Percentiles rank a stretch among this genome's conserved stretches.
Conservation (phyloP, 2,888 invertebrate genomes). For the Boloria euphrosyne region DNA sequence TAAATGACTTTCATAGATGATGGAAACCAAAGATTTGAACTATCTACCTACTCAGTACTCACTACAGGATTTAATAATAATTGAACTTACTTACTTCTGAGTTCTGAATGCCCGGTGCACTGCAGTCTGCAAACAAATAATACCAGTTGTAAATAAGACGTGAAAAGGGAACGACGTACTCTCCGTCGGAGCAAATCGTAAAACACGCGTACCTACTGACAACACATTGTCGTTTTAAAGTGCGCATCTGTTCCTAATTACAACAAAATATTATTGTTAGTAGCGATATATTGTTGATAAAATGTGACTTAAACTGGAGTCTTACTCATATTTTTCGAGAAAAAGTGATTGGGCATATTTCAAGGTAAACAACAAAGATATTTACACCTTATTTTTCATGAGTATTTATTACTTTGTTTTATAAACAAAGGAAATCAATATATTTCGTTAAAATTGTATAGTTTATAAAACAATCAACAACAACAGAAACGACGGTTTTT, state of each 20-base stretch:
- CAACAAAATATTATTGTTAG: neutral
- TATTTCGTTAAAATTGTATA: too few species aligned
- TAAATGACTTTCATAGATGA: too few species aligned
- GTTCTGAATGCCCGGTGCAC: neutral
- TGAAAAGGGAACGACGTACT: slow-evolving; percentile 13
- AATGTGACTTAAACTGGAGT: slow-evolving; percentile 17
- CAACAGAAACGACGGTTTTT: too few species aligned
- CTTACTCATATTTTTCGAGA: slow-evolving; percentile 12
- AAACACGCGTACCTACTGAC: slow-evolving; percentile 10
- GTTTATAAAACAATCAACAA: too few species aligned
- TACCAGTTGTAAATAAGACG: slow-evolving; percentile 2
- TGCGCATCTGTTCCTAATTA: neutral
- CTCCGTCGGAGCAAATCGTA: neutral
- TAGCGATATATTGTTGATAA: slow-evolving; percentile 12
- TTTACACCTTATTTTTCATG: neutral
- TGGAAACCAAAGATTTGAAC: too few species aligned
- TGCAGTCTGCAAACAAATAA: neutral
- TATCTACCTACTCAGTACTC: too few species aligned
- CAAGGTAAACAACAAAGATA: slow-evolving; percentile 34
- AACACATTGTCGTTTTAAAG: neutral
- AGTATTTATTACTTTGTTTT: too few species aligned
- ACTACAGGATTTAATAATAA: neutral
- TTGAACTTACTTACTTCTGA: neutral
- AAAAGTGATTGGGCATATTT: slow-evolving; percentile 31
- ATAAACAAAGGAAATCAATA: too few species aligned